Percentiles rank a stretch among this genome's conserved stretches.
Conservation (phyloP, 2,113 vertebrate genomes). For the Trematomus loennbergii region DNA sequence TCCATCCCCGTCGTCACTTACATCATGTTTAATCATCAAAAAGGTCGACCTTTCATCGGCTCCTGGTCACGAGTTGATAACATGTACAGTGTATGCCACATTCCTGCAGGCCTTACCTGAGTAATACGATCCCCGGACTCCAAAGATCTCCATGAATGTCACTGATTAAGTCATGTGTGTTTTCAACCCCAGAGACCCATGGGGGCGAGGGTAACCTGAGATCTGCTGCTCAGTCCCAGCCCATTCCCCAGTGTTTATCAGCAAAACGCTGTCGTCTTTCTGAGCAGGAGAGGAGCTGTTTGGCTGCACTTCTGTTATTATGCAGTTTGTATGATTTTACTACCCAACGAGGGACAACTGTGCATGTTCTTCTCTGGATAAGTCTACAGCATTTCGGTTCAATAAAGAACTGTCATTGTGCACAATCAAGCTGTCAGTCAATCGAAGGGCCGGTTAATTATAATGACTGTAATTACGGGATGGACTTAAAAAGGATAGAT, state of each 20-base stretch:
- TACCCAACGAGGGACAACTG: conserved; percentile 12
- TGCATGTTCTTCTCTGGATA: conserved; percentile 12
- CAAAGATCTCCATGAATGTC: conserved; percentile 65
- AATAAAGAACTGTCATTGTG: conserved; percentile 30
- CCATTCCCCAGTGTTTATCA: conserved; percentile 36
- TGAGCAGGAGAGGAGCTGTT: conserved; percentile 18
- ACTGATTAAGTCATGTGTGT: conserved; percentile 68
- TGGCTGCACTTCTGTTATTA: not conserved
- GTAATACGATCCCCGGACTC: conserved; percentile 70
- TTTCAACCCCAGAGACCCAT: conserved; percentile 36
- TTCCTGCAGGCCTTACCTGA: conserved; percentile 69
- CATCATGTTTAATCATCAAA: conserved; percentile 72
- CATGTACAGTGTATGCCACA: conserved; percentile 56
- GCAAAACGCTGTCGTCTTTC: conserved; percentile 11
- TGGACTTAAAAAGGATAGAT: not conserved
- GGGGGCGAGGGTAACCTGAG: conserved; percentile 59
- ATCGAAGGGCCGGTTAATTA: conserved; percentile 15
- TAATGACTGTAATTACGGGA: conserved; percentile 44
- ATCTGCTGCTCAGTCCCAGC: conserved; percentile 23
- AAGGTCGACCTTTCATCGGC: conserved; percentile 73
- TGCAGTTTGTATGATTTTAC: conserved; percentile 36
- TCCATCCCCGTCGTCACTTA: conserved; percentile 42
- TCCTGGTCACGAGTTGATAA: conserved; percentile 67
- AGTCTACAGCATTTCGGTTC: not conserved
- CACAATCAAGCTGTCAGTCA: conserved; percentile 51